phyloP scores from a whole-genome alignment of 1,140 invertebrate genomes.

The Phymastichus coffea region DNA sequence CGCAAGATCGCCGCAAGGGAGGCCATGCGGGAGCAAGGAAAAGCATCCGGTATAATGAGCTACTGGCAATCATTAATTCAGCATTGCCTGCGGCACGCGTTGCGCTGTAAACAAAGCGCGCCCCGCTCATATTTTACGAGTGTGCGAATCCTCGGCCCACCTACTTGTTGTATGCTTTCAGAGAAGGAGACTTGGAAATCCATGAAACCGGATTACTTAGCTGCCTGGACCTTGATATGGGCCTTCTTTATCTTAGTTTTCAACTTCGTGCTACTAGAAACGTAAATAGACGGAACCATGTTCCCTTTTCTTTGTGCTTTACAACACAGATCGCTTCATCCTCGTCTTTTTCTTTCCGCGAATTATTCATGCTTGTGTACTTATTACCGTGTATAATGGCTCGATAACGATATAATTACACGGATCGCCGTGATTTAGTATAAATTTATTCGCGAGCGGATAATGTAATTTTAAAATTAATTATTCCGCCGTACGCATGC shows the following conservation, averaged over 20 bases:
- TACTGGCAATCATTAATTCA: background rate
- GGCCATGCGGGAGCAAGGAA: constrained; percentile 67
- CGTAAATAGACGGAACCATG: constrained; percentile 58
- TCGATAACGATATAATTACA: constrained; percentile 13
- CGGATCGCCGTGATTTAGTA: constrained; percentile 10
- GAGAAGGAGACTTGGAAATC: constrained; percentile 73
- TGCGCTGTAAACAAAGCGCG: background rate
- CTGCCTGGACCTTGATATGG: constrained; percentile 73
- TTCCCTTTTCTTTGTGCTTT: background rate
- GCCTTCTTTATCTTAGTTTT: constrained; percentile 86
- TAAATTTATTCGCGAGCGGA: constrained; percentile 3
- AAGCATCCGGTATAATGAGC: constrained; percentile 53
- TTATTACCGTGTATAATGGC: constrained; percentile 6
- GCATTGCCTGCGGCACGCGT: background rate
- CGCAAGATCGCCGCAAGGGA: constrained; percentile 73
- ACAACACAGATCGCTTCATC: background rate
- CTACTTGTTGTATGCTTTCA: constrained; percentile 37
- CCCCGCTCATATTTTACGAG: background rate
- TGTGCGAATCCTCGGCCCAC: background rate
- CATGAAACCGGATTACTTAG: constrained; percentile 74
- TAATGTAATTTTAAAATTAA: constrained; percentile 9
- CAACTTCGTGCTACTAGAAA: constrained; percentile 88
- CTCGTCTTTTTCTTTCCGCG: background rate
- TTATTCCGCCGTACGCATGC: too few species aligned
- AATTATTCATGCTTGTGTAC: constrained; percentile 7